Evolutionary conservation across 2,113 vertebrate species (phyloP).

Genomic region (Notiomystis cincta): DNA sequence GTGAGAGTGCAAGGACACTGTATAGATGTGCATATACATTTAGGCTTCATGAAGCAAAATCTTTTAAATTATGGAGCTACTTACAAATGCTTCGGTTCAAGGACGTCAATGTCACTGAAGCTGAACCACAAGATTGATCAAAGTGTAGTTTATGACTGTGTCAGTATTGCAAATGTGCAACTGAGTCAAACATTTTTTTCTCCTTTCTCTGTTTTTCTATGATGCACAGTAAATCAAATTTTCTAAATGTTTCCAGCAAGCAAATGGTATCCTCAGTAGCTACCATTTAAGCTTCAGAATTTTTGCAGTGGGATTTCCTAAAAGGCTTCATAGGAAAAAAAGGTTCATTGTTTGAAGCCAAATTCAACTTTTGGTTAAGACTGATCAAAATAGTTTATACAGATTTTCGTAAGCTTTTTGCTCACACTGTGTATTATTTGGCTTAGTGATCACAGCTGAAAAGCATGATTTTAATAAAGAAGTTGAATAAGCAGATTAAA

Average conservation of each 20-base stretch:
- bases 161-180: neutral
- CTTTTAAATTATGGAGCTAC: neutral
- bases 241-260: neutral
- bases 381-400: constrained; percentile 56
- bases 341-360: constrained; percentile 6
- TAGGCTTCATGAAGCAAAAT: neutral
- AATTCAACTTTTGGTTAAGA: constrained; percentile 32
- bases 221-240: neutral
- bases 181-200: neutral
- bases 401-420: constrained; percentile 56
- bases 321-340: neutral
- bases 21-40: neutral
- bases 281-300: neutral
- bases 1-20: neutral
- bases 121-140: neutral
- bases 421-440: constrained; percentile 34
- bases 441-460: constrained; percentile 47
- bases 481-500: constrained; percentile 55
- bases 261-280: neutral
- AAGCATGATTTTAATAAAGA: constrained; percentile 51
- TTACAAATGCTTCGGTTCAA: neutral
- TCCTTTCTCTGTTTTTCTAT: neutral
- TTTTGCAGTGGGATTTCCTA: constrained; percentile 26
- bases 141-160: neutral
- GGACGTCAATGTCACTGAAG: neutral